Conservation (phyloP, 2,888 invertebrate species). For the Nephrocerus scutellatus region DNA sequence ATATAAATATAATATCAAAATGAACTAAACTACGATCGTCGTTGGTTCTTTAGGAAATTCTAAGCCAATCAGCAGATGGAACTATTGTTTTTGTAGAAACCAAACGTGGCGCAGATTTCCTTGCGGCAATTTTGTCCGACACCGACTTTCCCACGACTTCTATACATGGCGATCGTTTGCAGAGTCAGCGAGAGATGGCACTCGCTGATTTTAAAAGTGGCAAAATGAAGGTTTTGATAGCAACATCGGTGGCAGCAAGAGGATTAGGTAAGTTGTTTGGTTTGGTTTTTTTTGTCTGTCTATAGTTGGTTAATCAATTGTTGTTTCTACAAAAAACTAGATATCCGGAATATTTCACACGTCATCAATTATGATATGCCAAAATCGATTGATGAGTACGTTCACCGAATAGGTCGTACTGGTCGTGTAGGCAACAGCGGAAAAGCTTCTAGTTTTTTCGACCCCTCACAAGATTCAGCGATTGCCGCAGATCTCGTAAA, state of each 20-base stretch:
- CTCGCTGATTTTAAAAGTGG: slow-evolving; percentile 80
- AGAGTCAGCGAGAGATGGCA: slow-evolving; percentile 93
- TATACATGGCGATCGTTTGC: slow-evolving; percentile 96
- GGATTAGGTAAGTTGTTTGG: slow-evolving; percentile 62
- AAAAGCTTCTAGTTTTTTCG: slow-evolving; percentile 79
- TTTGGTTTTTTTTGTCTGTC: not conserved
- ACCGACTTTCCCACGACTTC: slow-evolving; percentile 84
- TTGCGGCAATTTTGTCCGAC: slow-evolving; percentile 76
- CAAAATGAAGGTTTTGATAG: slow-evolving; percentile 72
- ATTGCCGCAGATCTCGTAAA: slow-evolving; percentile 61
- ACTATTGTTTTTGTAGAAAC: slow-evolving; percentile 86
- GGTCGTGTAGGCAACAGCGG: slow-evolving; percentile 90
- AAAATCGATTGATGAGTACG: slow-evolving; percentile 83
- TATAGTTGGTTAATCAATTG: not conserved
- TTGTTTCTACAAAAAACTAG: slow-evolving; percentile 41
- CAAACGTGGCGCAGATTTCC: slow-evolving; percentile 83
- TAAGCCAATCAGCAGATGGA: slow-evolving; percentile 44
- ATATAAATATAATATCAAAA: slow-evolving; percentile 2
- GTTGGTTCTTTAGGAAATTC: slow-evolving; percentile 30
- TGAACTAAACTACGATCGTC: not conserved
- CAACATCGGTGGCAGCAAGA: slow-evolving; percentile 90
- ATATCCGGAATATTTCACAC: slow-evolving; percentile 79
- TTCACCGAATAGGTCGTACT: slow-evolving; percentile 91
- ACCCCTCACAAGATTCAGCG: slow-evolving; percentile 55
- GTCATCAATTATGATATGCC: slow-evolving; percentile 93